Conservation (phyloP, 2,888 invertebrate species). For the Lomographa bimaculata region DNA sequence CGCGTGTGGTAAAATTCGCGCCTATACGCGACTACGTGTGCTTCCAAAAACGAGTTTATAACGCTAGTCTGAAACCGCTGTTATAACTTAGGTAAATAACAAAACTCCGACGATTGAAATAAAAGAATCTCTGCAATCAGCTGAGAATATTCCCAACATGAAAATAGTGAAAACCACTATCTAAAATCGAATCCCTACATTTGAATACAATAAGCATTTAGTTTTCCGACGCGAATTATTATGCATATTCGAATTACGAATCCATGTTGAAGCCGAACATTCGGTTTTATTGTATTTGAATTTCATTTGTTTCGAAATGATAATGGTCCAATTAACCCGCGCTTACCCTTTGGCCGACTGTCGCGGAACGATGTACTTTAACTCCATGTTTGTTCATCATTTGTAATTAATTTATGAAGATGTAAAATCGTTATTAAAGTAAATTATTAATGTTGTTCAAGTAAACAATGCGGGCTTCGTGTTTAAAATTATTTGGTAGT, state of each 20-base stretch:
- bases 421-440: too few species aligned
- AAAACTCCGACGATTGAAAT: conserved; percentile 5
- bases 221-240: conserved; percentile 17
- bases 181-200: conserved; percentile 18
- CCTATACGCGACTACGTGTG: too few species aligned
- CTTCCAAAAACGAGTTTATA: too few species aligned
- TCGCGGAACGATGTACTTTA: conserved; percentile 20
- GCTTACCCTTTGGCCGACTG: conserved; percentile 34
- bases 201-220: conserved; percentile 31
- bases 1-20: too few species aligned
- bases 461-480: too few species aligned
- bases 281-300: conserved; percentile 35
- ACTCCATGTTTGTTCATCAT: conserved; percentile 22
- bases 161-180: conserved; percentile 10
- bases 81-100: too few species aligned
- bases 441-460: background rate
- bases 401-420: conserved; percentile 28
- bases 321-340: conserved; percentile 44
- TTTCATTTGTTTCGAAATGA: conserved; percentile 36
- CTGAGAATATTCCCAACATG: conserved; percentile 1
- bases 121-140: background rate
- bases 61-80: too few species aligned
- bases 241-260: conserved; percentile 15
- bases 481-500: too few species aligned
- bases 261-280: conserved; percentile 27